Evolutionary conservation across 2,797 vertebrate species (phyloP).

Genomic region (Sebastes elongatus): DNA sequence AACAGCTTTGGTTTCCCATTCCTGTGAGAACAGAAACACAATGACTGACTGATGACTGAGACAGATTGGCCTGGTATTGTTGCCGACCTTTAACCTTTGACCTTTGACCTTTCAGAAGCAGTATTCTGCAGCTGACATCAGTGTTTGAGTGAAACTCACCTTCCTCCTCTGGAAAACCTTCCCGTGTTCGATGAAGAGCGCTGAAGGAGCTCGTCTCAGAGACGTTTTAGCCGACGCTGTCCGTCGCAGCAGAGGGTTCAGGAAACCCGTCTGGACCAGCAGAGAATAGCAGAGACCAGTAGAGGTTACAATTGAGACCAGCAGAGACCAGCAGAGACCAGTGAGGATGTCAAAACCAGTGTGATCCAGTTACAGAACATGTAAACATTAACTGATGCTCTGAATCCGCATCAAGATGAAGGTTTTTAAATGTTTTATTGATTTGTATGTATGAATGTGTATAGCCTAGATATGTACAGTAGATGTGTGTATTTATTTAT

Average conservation of each 20-base stretch:
- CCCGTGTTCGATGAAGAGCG: constrained; percentile 73
- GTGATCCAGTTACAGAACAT: background rate
- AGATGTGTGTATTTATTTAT: no score
- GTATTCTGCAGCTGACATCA: no score
- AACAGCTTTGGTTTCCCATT: constrained; percentile 85
- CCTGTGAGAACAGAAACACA: constrained; percentile 64
- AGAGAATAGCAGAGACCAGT: background rate
- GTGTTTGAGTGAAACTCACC: constrained; percentile 65
- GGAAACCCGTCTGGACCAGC: constrained; percentile 74
- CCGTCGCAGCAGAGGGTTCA: constrained; percentile 83
- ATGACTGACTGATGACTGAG: background rate
- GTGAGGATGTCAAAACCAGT: background rate
- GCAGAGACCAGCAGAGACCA: background rate
- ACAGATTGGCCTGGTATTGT: background rate
- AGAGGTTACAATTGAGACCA: constrained; percentile 67
- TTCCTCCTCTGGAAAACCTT: constrained; percentile 82
- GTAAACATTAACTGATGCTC: background rate
- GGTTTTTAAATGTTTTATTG: no score
- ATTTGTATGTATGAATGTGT: no score
- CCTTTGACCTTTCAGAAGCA: no score
- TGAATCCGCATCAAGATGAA: no score
- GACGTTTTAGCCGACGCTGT: constrained; percentile 81
- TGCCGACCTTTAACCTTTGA: no score
- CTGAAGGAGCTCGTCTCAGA: constrained; percentile 75
- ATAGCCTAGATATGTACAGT: no score